Base-by-base conservation (phyloP, 2,888 invertebrate genomes). In the Drosophila histrio region DNA sequence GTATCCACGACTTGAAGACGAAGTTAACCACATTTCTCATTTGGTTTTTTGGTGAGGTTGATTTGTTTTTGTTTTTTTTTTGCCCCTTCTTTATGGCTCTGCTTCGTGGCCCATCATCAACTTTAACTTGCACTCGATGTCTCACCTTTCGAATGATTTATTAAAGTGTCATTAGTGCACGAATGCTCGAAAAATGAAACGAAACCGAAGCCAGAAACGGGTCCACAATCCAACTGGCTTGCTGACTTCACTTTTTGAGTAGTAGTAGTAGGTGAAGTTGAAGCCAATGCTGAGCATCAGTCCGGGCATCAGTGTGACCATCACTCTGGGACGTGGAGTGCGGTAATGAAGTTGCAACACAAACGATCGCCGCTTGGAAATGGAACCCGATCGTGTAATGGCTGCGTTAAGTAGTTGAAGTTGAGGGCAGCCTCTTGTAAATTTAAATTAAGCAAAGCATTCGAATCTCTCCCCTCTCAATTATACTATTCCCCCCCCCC, bases 101-200 rank as follows among this genome's bases (percentile, higher is more conserved):
- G 80, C 56, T 69, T 72, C 66, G 62, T 65, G 66, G 66, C 64
- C 70, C 81, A 87, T 82, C 82, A 87, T 64, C 88, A 79, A 79
- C 86, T 64, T 80, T 87, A 78, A 74, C 87, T 88, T 85, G 87
- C 89, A 83, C 83, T 81, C 88, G 72, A 83, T 80, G 89, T 90
- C 90, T 89, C 90, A 90, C 90, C 90, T 90, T 89, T 90, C 89
- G 78, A 89, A 90, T 90, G 90, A 90, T 90, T 90, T 90, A 90
- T 90, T 90, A 82, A 88, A 82, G 88, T 90, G 90, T 90, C 89
- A 90, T 90, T 90, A 89, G 89, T 86, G 84, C 85, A 79, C 89
- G 81, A 87, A 78, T 75, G 80, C 60, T 79, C 69, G 77, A 84
- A 73, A 83, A 84, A 88, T 85, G 78, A 85, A 85, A 88, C 87